These are phyloP conservation scores for Imbricaverruca yamaguchii DNA, from an alignment of 2,888 invertebrate genomes.

Conservation along the genomic window DNA sequence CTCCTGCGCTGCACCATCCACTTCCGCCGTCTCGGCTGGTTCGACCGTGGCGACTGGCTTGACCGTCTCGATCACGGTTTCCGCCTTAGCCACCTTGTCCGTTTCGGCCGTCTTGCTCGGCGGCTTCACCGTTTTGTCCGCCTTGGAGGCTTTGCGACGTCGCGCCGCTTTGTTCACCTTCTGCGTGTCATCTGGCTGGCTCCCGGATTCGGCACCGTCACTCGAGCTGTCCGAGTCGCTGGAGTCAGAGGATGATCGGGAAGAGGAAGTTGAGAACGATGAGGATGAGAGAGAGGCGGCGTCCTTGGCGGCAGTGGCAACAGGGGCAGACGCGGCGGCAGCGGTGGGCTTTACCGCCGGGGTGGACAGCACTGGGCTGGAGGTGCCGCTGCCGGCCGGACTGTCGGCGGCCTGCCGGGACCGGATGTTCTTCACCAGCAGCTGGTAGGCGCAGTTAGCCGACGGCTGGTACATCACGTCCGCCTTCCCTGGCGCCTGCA, in stretches of 20 bases:
- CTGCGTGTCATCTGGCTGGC: constrained; percentile 14
- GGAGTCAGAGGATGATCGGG: constrained; percentile 17
- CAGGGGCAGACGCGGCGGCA: not conserved
- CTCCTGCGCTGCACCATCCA: not conserved
- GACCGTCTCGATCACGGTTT: constrained; percentile 31
- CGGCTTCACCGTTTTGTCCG: not conserved
- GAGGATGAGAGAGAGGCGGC: not conserved
- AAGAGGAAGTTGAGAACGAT: not conserved
- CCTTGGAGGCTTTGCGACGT: no score
- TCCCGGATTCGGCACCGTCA: constrained; percentile 20
- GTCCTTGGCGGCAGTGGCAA: not conserved
- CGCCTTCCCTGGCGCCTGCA: not conserved
- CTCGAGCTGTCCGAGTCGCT: constrained; percentile 13
- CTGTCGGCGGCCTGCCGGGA: constrained; percentile 42
- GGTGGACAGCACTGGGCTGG: constrained; percentile 25
- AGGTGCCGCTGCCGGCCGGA: constrained; percentile 24
- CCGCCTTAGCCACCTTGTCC: constrained; percentile 24
- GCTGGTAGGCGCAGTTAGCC: constrained; percentile 77
- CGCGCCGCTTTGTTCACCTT: constrained; percentile 21
- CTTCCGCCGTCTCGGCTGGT: constrained; percentile 25
- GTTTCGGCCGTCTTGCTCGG: constrained; percentile 4
- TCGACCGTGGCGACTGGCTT: constrained; percentile 28
- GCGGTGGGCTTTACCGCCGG: constrained; percentile 8
- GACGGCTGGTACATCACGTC: constrained; percentile 29
- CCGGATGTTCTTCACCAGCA: constrained; percentile 77